Evolutionary conservation across 2,797 vertebrate species (phyloP).

Genomic region (Neostethus bicornis): DNA sequence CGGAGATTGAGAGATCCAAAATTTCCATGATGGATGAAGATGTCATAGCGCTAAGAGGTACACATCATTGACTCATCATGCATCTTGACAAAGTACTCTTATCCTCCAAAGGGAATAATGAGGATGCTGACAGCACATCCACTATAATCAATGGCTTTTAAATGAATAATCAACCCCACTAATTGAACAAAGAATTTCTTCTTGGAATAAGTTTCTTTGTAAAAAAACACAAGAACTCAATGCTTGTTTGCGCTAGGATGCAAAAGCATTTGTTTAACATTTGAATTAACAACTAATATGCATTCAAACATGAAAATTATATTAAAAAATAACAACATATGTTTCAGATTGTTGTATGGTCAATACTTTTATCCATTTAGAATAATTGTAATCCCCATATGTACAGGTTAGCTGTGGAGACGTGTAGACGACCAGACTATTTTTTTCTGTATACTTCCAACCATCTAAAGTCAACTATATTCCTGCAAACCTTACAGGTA

Average conservation of each 20-base stretch:
- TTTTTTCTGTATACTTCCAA: too few species aligned
- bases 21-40: constrained; percentile 83
- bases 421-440: too few species aligned
- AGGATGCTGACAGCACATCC: constrained; percentile 81
- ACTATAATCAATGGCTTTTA: constrained; percentile 73
- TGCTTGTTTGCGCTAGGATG: constrained; percentile 17
- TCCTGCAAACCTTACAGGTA: too few species aligned
- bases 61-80: constrained; percentile 78
- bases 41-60: constrained; percentile 79
- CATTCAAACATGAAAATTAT: not conserved
- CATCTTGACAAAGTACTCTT: constrained; percentile 79
- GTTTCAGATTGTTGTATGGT: too few species aligned
- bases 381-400: too few species aligned
- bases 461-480: too few species aligned
- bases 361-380: too few species aligned
- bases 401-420: too few species aligned
- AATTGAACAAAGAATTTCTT: constrained; percentile 75
- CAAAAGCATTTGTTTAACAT: not conserved
- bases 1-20: constrained; percentile 82
- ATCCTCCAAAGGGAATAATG: constrained; percentile 86
- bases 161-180: constrained; percentile 74
- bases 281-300: constrained; percentile 6
- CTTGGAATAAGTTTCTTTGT: constrained; percentile 30
- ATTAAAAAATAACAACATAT: too few species aligned
- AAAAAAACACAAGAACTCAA: constrained; percentile 24